Conservation (phyloP, 2,888 invertebrate species). For the Scrobipalpa costella region DNA sequence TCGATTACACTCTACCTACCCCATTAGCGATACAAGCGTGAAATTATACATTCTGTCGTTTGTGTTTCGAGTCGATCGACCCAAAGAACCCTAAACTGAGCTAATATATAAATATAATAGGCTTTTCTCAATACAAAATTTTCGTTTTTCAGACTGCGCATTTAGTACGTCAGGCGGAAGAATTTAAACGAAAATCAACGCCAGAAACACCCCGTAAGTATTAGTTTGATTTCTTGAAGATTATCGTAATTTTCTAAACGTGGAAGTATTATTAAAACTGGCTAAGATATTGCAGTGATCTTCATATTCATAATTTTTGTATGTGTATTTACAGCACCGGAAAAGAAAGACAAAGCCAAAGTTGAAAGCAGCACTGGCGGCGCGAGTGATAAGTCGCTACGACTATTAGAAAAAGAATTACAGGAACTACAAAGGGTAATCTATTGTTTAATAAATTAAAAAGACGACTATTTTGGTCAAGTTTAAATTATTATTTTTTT, state of each 20-base stretch:
- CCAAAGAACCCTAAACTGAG: too few species aligned
- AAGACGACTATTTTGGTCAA: too few species aligned
- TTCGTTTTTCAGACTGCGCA: background rate
- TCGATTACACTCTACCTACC: too few species aligned
- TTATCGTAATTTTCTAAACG: too few species aligned
- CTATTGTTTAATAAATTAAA: background rate
- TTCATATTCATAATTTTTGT: background rate
- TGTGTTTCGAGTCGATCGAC: too few species aligned
- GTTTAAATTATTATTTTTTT: too few species aligned
- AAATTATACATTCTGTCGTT: too few species aligned
- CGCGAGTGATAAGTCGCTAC: slow-evolving; percentile 68
- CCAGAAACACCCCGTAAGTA: slow-evolving; percentile 34
- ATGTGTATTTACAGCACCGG: slow-evolving; percentile 36
- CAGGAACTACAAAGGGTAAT: slow-evolving; percentile 80
- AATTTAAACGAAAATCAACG: slow-evolving; percentile 53
- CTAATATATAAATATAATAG: too few species aligned
- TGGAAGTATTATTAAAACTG: too few species aligned
- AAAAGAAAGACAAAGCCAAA: slow-evolving; percentile 53
- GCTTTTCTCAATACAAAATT: too few species aligned
- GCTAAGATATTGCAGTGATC: too few species aligned
- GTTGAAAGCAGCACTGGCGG: slow-evolving; percentile 51
- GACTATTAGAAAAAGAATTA: slow-evolving; percentile 80
- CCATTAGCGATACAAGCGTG: too few species aligned
- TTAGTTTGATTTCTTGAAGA: background rate
- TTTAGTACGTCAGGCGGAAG: slow-evolving; percentile 57